Evolutionary conservation across 2,113 vertebrate genomes (phyloP).

Genomic region (Platanista minor): DNA sequence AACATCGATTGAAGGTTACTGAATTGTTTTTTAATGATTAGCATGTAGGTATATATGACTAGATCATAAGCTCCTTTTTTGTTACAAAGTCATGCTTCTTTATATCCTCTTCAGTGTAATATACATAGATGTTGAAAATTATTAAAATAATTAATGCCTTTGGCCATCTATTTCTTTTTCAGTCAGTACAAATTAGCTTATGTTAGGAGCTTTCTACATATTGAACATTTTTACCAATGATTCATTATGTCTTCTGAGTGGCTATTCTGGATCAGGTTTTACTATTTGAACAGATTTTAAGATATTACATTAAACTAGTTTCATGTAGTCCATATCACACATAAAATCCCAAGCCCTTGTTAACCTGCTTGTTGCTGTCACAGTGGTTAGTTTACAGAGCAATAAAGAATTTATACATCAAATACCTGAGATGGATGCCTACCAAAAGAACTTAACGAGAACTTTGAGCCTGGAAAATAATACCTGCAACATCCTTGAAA

Average conservation of each 20-base stretch:
- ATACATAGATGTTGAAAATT: neutral
- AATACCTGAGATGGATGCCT: neutral
- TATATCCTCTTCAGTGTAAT: neutral
- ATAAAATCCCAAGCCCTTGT: slow-evolving; percentile 20
- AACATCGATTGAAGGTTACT: neutral
- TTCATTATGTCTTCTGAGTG: slow-evolving; percentile 8
- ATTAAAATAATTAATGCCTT: neutral
- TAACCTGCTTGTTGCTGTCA: neutral
- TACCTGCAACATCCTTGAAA: neutral
- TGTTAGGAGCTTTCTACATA: neutral
- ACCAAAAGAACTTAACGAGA: slow-evolving; percentile 28
- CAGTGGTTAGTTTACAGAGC: neutral
- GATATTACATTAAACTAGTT: neutral
- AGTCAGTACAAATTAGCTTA: neutral
- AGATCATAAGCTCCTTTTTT: neutral
- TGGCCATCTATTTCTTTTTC: neutral
- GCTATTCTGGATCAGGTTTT: slow-evolving; percentile 19
- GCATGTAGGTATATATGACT: neutral
- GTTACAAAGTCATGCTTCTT: neutral
- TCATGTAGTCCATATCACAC: neutral
- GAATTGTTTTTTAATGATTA: neutral
- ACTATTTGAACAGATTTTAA: slow-evolving; percentile 33
- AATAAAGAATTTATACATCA: slow-evolving; percentile 28
- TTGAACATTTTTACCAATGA: slow-evolving; percentile 7
- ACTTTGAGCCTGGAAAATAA: slow-evolving; percentile 34